Conservation (phyloP, 37 sponge, comb jelly and placozoan species). For the Hormiphora californensis region DNA sequence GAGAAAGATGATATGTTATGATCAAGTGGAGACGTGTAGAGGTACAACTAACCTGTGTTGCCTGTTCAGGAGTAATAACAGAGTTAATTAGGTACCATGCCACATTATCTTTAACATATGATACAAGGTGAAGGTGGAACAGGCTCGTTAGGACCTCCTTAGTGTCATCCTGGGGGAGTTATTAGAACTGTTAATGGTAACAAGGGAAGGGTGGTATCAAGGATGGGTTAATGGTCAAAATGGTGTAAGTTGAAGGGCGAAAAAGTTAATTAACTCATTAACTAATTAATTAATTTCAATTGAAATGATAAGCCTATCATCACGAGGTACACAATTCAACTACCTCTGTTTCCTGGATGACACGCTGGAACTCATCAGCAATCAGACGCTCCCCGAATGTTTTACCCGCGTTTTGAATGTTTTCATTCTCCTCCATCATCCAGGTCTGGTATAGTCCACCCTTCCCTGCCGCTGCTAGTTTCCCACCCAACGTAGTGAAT, state of each 20-base stretch:
- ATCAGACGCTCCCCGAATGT: constrained; percentile 22
- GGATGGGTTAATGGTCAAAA: too few species aligned
- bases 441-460: background rate
- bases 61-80: background rate
- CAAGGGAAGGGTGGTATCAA: background rate
- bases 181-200: background rate
- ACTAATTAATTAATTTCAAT: background rate
- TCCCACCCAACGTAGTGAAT: background rate
- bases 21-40: background rate
- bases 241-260: background rate
- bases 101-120: background rate
- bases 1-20: background rate
- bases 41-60: constrained; percentile 10
- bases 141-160: constrained; percentile 13
- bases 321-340: background rate
- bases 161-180: background rate
- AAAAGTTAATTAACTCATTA: background rate
- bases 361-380: constrained; percentile 33
- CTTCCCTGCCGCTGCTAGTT: background rate
- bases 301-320: background rate
- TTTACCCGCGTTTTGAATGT: constrained; percentile 22
- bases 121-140: background rate
- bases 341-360: background rate
- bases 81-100: constrained; percentile 27
- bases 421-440: constrained; percentile 42